Evolutionary conservation across 1,140 invertebrate genomes (phyloP).

Genomic region (Scylla paramamosain): DNA sequence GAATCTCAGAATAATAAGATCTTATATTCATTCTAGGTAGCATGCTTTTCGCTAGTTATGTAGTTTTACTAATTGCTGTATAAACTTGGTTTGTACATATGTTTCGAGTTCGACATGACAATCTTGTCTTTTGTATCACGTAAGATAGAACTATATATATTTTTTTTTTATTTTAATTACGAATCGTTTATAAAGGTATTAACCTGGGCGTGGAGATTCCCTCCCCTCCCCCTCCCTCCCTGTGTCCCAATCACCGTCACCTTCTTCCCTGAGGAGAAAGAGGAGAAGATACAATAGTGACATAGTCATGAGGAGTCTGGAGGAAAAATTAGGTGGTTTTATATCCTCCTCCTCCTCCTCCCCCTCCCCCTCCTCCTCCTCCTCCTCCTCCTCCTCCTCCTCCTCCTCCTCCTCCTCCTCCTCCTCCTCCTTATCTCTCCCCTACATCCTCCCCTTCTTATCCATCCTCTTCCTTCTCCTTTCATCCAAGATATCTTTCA

Average conservation of each 20-base stretch:
- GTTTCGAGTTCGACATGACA: slow-evolving; percentile 68
- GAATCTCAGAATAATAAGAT: slow-evolving; percentile 57
- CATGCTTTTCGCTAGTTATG: not conserved
- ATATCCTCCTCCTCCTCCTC: too few species aligned
- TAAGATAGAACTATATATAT: slow-evolving; percentile 60
- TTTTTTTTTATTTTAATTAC: slow-evolving; percentile 62
- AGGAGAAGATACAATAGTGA: too few species aligned
- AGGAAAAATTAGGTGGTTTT: too few species aligned
- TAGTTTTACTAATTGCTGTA: slow-evolving; percentile 42
- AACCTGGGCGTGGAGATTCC: slow-evolving; percentile 17
- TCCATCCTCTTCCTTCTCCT: not conserved
- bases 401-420: too few species aligned
- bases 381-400: too few species aligned
- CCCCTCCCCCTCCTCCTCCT: too few species aligned
- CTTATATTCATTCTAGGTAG: slow-evolving; percentile 59
- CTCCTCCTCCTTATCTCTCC: too few species aligned
- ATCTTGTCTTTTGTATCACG: slow-evolving; percentile 63
- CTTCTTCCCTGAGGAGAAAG: not conserved
- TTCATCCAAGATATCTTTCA: not conserved
- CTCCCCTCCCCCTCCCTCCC: not conserved
- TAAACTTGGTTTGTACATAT: slow-evolving; percentile 58
- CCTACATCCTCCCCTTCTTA: not conserved
- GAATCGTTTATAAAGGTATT: slow-evolving; percentile 35
- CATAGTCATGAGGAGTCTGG: too few species aligned
- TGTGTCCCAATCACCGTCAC: not conserved